Conservation (phyloP, 2,113 vertebrate species). For the Brienomyrus brachyistius region DNA sequence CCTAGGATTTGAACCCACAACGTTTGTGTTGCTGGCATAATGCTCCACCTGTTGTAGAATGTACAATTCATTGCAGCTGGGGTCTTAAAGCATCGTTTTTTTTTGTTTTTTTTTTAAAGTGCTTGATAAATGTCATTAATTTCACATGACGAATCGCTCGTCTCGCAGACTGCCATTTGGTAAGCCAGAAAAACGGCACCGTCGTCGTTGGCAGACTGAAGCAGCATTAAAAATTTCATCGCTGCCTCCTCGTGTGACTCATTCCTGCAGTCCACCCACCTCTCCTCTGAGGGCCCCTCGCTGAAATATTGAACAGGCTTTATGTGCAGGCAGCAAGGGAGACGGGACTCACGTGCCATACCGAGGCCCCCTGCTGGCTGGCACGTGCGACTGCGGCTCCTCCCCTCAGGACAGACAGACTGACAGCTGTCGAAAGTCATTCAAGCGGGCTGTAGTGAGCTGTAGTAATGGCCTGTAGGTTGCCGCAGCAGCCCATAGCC, state of each 20-base stretch:
- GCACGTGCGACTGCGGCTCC: not conserved
- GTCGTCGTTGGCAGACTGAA: not conserved
- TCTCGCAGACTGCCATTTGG: not conserved
- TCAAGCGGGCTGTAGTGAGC: not conserved
- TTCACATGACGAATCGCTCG: not conserved
- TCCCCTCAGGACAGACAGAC: not conserved
- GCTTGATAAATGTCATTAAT: not conserved
- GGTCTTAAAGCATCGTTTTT: not conserved
- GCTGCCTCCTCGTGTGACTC: slow-evolving; percentile 11
- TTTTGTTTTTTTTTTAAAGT: not conserved
- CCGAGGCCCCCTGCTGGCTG: not conserved
- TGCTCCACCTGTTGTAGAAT: not conserved
- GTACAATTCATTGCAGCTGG: not conserved
- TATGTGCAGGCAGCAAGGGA: not conserved
- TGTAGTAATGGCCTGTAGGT: not conserved
- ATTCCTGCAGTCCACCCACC: not conserved
- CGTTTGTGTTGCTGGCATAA: not conserved
- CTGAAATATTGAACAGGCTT: slow-evolving; percentile 17
- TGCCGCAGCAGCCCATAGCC: not conserved
- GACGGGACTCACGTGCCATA: not conserved
- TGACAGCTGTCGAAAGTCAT: not conserved
- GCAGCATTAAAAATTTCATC: slow-evolving; percentile 1
- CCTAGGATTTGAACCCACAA: not conserved
- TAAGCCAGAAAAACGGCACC: not conserved
- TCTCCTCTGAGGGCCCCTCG: not conserved